A percentile compares a stretch with the other conserved stretches of the same genome.
phyloP scores from a whole-genome alignment of 2,888 invertebrate genomes.

The Hyppa rectilinea region DNA sequence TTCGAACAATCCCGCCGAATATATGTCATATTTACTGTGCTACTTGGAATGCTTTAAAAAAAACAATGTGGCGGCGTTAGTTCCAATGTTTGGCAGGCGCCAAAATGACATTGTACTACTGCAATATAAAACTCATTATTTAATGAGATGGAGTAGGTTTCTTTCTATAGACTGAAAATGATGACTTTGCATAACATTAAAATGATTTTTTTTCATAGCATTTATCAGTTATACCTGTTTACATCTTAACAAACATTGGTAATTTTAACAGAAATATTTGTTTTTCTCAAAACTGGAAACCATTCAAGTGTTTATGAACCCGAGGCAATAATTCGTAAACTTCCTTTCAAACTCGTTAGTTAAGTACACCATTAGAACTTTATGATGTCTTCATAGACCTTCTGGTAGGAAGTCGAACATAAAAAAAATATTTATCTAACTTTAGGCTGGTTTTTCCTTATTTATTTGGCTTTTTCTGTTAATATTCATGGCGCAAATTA shows the following conservation, averaged over 20 bases:
- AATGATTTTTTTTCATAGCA: neutral
- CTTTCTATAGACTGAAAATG: neutral
- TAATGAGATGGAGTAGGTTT: neutral
- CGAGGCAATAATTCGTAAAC: conserved; percentile 27
- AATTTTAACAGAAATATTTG: conserved; percentile 23
- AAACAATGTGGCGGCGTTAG: neutral
- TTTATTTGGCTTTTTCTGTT: neutral
- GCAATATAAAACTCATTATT: neutral
- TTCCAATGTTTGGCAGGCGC: neutral
- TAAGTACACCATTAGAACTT: conserved; percentile 28
- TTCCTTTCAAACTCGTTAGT: conserved; percentile 61
- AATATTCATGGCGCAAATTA: conserved; percentile 9
- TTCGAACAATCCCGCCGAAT: no score
- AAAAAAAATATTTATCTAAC: conserved; percentile 8
- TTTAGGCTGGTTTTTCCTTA: neutral
- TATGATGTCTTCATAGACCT: conserved; percentile 22
- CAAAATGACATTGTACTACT: neutral
- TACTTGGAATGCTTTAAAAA: neutral
- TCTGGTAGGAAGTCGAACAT: conserved; percentile 22
- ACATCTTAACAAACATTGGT: neutral
- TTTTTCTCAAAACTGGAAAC: conserved; percentile 12
- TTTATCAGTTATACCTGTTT: conserved; percentile 6
- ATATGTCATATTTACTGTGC: no score
- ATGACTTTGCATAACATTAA: neutral
- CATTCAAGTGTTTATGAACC: conserved; percentile 26